These are phyloP conservation scores for Neoseiulus cucumeris DNA, from an alignment of 1,140 invertebrate species.

Conservation along the genomic window DNA sequence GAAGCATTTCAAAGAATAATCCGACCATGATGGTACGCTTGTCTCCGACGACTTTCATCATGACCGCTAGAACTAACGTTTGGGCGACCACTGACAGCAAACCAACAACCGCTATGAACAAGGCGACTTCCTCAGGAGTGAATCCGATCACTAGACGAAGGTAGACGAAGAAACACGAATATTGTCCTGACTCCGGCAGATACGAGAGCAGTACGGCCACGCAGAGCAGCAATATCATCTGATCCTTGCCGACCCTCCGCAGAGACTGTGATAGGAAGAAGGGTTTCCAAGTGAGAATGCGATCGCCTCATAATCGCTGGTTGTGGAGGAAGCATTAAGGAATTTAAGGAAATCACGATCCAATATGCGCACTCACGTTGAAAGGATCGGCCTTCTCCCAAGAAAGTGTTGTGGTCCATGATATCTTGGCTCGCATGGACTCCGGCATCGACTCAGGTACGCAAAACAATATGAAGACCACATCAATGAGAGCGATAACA, in stretches of 20 bases:
- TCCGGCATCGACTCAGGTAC: constrained; percentile 95
- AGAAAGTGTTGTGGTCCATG: constrained; percentile 58
- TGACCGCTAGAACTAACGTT: constrained; percentile 50
- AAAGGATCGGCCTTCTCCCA: constrained; percentile 95
- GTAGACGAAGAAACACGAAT: constrained; percentile 99
- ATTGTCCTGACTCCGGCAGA: constrained; percentile 89
- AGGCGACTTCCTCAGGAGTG: constrained; percentile 74
- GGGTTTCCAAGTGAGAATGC: neutral
- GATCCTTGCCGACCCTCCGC: constrained; percentile 79
- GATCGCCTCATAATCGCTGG: no score
- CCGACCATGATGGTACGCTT: constrained; percentile 96
- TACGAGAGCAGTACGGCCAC: constrained; percentile 93
- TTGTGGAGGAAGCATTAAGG: no score
- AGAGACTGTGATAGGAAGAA: constrained; percentile 39
- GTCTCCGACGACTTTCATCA: constrained; percentile 75
- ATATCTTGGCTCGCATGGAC: constrained; percentile 50
- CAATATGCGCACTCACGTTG: constrained; percentile 37
- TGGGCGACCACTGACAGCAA: constrained; percentile 83
- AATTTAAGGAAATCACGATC: neutral
- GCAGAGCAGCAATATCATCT: constrained; percentile 86
- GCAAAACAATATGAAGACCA: constrained; percentile 92
- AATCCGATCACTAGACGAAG: constrained; percentile 92
- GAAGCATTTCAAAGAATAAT: constrained; percentile 84
- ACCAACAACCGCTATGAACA: constrained; percentile 92
- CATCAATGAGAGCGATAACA: constrained; percentile 76